Evolutionary conservation across 2,113 vertebrate genomes (phyloP).

Genomic region (Mustelus asterias): DNA sequence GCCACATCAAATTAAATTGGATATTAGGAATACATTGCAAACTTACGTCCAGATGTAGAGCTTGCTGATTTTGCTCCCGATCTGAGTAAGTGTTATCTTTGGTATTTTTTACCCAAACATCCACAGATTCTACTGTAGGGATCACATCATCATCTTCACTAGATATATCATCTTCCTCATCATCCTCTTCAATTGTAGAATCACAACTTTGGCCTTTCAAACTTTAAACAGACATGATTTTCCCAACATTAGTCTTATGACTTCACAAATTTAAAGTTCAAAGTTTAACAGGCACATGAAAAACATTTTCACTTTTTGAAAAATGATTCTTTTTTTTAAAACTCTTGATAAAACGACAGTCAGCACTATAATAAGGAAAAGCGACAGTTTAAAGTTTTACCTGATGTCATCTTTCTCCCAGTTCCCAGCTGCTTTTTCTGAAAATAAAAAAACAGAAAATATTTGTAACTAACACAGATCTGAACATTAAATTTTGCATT

Average conservation of each 20-base stretch:
- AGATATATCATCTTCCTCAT: neutral
- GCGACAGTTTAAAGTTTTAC: neutral
- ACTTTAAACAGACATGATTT: neutral
- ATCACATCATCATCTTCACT: slow-evolving; percentile 27
- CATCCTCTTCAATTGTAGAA: slow-evolving; percentile 1
- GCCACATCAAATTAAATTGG: neutral
- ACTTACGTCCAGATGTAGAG: neutral
- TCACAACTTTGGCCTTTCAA: neutral
- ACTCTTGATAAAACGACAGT: neutral
- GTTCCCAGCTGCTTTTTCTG: neutral
- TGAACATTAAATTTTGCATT: neutral
- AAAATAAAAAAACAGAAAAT: neutral
- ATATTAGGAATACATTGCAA: neutral
- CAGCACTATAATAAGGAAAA: neutral
- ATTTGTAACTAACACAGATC: neutral
- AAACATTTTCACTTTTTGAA: neutral
- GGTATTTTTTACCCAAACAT: neutral
- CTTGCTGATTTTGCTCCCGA: neutral
- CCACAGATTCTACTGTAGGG: neutral
- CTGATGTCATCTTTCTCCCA: neutral
- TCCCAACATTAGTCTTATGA: neutral
- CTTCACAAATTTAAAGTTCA: neutral
- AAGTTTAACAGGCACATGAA: neutral
- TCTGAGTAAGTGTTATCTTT: neutral
- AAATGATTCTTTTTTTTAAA: neutral